Evolutionary conservation across 2,113 vertebrate species (phyloP).

Genomic region (Donacobius atricapilla): DNA sequence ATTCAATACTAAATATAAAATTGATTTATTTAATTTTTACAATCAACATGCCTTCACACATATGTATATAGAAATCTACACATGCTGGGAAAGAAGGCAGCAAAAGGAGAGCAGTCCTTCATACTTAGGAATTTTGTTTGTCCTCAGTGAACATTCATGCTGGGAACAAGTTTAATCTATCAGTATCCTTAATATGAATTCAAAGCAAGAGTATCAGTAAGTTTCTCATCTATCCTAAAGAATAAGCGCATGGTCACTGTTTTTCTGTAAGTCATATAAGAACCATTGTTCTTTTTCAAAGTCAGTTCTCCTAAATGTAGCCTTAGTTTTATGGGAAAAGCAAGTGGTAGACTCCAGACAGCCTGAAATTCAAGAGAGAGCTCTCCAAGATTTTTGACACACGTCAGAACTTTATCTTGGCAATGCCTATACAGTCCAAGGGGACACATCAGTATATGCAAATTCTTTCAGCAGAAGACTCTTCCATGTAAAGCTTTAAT

Average conservation of each 20-base stretch:
- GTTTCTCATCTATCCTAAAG: background rate
- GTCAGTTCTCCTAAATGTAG: background rate
- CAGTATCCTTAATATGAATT: background rate
- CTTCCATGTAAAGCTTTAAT: background rate
- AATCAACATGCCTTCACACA: background rate
- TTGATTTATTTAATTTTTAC: background rate
- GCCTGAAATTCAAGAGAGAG: background rate
- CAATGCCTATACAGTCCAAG: background rate
- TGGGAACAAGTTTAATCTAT: background rate
- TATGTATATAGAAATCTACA: background rate
- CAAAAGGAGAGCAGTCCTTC: background rate
- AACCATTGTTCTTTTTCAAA: background rate
- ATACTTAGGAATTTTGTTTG: background rate
- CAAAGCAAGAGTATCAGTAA: background rate
- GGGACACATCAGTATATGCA: background rate
- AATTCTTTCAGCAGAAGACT: background rate
- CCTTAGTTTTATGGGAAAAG: background rate
- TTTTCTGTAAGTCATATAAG: background rate
- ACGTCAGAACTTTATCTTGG: background rate
- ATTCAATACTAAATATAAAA: background rate
- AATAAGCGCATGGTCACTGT: background rate
- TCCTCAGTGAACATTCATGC: background rate
- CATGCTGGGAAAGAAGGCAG: background rate
- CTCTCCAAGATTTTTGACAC: background rate
- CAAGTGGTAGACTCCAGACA: background rate